These are phyloP conservation scores for Tragopan temminckii DNA, from an alignment of 2,797 vertebrate genomes.

Conservation along the genomic window DNA sequence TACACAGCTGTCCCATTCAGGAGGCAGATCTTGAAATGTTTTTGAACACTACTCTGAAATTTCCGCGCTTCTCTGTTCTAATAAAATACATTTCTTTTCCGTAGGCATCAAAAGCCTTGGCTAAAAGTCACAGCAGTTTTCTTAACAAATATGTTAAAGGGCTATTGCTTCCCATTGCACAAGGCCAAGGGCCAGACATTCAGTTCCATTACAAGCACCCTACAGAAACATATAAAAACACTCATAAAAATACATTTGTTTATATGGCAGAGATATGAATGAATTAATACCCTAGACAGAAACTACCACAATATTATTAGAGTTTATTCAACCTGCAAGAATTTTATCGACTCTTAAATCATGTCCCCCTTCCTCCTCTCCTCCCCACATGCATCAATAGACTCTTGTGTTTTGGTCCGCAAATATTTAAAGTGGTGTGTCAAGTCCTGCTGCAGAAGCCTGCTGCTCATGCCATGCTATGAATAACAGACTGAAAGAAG, in stretches of 20 bases:
- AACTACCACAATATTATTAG: constrained; percentile 70
- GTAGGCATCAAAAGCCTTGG: constrained; percentile 17
- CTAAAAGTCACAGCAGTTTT: constrained; percentile 57
- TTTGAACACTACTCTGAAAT: constrained; percentile 27
- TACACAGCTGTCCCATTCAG: constrained; percentile 36
- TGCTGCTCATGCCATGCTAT: constrained; percentile 68
- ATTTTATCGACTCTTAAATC: constrained; percentile 80
- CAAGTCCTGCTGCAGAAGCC: constrained; percentile 59
- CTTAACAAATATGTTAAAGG: constrained; percentile 37
- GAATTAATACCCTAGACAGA: constrained; percentile 63
- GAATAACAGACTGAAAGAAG: constrained; percentile 75
- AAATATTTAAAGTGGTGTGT: constrained; percentile 74
- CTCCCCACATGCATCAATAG: constrained; percentile 58
- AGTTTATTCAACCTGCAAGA: constrained; percentile 74
- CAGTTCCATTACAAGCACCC: constrained; percentile 58
- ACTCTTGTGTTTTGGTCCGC: constrained; percentile 63
- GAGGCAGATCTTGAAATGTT: background rate
- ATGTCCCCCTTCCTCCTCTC: constrained; percentile 46
- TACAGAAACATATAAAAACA: constrained; percentile 58
- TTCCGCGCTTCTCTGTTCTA: constrained; percentile 19
- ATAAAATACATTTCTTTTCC: constrained; percentile 26
- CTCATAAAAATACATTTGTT: constrained; percentile 67
- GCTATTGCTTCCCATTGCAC: constrained; percentile 60
- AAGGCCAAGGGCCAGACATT: constrained; percentile 20
- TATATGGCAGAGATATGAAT: constrained; percentile 59